Evolutionary conservation across 2,797 vertebrate genomes (phyloP).

Genomic region (Balearica regulorum): DNA sequence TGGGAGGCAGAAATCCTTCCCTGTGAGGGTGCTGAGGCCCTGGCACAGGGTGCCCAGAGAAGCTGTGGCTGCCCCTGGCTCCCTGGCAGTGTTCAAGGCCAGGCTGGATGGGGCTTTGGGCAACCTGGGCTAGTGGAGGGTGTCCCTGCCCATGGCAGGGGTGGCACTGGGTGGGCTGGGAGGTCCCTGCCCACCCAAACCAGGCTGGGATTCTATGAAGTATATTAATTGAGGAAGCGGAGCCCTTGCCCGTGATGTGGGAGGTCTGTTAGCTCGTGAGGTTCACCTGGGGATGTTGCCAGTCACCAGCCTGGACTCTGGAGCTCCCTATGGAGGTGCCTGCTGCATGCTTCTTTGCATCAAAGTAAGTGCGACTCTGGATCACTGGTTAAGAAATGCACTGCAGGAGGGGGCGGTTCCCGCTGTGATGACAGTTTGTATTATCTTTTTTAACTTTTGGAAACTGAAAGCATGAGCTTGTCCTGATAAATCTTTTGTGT

Average conservation of each 20-base stretch:
- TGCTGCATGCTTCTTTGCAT: rapidly evolving
- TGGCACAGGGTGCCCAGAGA: no score
- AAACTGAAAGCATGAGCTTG: background rate
- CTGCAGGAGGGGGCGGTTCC: background rate
- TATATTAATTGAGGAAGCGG: rapidly evolving
- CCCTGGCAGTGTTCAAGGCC: no score
- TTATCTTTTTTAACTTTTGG: background rate
- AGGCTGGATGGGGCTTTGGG: no score
- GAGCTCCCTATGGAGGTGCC: background rate
- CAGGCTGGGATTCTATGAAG: no score
- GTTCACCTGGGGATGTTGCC: background rate
- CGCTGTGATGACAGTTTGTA: rapidly evolving
- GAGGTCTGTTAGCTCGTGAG: background rate
- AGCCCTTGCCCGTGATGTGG: background rate
- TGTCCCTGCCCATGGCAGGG: no score
- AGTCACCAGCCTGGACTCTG: background rate
- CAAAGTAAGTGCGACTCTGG: rapidly evolving
- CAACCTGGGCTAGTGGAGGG: no score
- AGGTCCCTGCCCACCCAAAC: no score
- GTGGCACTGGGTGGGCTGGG: no score
- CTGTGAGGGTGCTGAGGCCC: no score
- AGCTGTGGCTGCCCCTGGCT: no score
- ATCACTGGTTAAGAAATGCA: background rate
- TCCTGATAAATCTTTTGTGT: background rate
- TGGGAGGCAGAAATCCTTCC: no score